phyloP scores from a whole-genome alignment of 2,888 invertebrate genomes.

The Cerastoderma edule region DNA sequence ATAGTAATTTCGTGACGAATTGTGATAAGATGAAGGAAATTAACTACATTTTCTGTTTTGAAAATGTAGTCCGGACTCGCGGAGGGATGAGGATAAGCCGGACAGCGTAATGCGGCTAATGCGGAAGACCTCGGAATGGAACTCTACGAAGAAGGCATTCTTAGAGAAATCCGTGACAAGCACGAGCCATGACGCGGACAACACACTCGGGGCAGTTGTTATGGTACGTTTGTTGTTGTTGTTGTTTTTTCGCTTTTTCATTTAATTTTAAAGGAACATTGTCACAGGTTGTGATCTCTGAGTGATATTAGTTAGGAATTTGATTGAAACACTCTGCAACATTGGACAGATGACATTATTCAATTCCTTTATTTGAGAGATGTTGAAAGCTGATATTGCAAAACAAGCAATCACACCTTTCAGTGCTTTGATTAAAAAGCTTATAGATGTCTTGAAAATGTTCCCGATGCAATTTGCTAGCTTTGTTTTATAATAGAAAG shows the following conservation, averaged over 20 bases:
- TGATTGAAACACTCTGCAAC: neutral
- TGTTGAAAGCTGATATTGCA: neutral
- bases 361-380: neutral
- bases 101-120: constrained; percentile 35
- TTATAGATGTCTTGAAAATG: too few relatives aligned
- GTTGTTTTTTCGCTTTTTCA: neutral
- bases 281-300: neutral
- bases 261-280: neutral
- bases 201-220: constrained; percentile 20
- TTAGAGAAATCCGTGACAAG: constrained; percentile 22
- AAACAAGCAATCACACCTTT: too few relatives aligned
- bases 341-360: neutral
- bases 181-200: constrained; percentile 27
- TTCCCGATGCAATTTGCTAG: too few relatives aligned
- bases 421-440: too few relatives aligned
- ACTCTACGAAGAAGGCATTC: constrained; percentile 23
- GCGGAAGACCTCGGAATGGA: constrained; percentile 41
- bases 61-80: constrained; percentile 6
- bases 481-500: too few relatives aligned
- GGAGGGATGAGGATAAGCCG: constrained; percentile 23
- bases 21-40: neutral
- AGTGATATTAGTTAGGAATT: neutral
- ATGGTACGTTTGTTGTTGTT: constrained; percentile 16
- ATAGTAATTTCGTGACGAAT: neutral
- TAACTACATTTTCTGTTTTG: neutral